A percentile compares a stretch with the other conserved stretches of the same genome.
These are phyloP conservation scores for Siniperca obscura DNA, from an alignment of 2,797 vertebrate genomes.

Conservation along the genomic window DNA sequence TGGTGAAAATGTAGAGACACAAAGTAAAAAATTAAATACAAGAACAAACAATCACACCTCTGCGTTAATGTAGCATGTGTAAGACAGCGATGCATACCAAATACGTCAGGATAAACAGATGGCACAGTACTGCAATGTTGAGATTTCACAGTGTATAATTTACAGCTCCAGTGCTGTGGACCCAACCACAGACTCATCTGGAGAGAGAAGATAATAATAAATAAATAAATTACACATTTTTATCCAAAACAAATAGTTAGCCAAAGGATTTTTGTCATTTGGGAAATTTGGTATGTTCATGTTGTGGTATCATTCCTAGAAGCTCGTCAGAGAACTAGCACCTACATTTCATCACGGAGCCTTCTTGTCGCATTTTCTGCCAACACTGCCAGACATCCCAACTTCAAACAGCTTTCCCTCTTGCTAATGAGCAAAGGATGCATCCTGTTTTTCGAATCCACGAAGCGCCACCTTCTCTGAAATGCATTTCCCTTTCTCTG, in stretches of 20 bases:
- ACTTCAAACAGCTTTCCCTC: slow-evolving; percentile 77
- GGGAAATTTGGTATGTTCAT: slow-evolving; percentile 28
- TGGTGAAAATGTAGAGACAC: not conserved
- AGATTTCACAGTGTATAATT: slow-evolving; percentile 78
- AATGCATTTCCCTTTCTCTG: slow-evolving; percentile 70
- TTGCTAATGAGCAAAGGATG: slow-evolving; percentile 78
- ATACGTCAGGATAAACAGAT: slow-evolving; percentile 67
- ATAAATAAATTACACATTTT: slow-evolving; percentile 18
- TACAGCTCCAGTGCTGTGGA: slow-evolving; percentile 65
- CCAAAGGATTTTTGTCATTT: slow-evolving; percentile 41
- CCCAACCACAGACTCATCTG: slow-evolving; percentile 35
- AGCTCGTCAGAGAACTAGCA: slow-evolving; percentile 51
- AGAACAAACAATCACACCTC: slow-evolving; percentile 36
- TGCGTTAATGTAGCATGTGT: slow-evolving; percentile 40
- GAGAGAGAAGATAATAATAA: slow-evolving; percentile 15
- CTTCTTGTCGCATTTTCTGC: slow-evolving; percentile 67
- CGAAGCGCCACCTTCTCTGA: slow-evolving; percentile 67
- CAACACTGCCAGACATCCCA: slow-evolving; percentile 66
- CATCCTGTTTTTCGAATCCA: slow-evolving; percentile 70
- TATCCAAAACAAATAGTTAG: slow-evolving; percentile 52
- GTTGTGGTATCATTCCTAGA: slow-evolving; percentile 40
- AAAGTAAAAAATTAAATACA: not conserved
- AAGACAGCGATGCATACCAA: slow-evolving; percentile 50
- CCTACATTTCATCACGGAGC: slow-evolving; percentile 58
- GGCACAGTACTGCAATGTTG: slow-evolving; percentile 59